Evolutionary conservation across 2,797 vertebrate genomes (phyloP).

Genomic region (Vultur gryphus): DNA sequence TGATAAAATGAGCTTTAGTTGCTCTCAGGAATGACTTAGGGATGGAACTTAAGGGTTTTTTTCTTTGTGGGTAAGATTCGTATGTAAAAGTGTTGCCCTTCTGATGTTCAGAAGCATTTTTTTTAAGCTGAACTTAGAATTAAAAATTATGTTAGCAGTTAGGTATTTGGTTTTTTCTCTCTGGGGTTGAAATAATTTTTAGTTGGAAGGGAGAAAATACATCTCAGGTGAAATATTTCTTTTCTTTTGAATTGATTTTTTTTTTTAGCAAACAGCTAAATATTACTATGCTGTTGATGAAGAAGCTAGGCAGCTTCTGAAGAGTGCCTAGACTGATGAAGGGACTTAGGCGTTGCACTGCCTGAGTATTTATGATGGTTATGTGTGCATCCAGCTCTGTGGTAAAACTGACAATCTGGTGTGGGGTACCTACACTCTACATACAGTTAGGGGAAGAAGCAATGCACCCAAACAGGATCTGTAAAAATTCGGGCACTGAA

Average conservation of each 20-base stretch:
- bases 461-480: neutral
- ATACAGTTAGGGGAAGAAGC: neutral
- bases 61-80: neutral
- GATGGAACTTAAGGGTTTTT: neutral
- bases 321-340: neutral
- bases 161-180: neutral
- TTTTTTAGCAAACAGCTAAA: neutral
- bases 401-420: neutral
- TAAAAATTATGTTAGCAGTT: neutral
- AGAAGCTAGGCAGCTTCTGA: neutral
- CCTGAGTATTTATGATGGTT: neutral
- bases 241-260: neutral
- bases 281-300: neutral
- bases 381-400: neutral
- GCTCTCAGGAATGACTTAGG: neutral
- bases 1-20: neutral
- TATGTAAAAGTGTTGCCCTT: neutral
- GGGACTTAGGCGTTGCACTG: neutral
- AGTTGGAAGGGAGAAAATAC: neutral
- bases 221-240: neutral
- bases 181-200: neutral
- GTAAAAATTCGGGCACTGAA: neutral
- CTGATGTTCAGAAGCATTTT: neutral
- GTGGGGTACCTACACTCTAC: neutral
- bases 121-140: neutral